These are phyloP conservation scores for Chinchilla lanigera DNA, from an alignment of 2,113 vertebrate species.

Conservation along the genomic window DNA sequence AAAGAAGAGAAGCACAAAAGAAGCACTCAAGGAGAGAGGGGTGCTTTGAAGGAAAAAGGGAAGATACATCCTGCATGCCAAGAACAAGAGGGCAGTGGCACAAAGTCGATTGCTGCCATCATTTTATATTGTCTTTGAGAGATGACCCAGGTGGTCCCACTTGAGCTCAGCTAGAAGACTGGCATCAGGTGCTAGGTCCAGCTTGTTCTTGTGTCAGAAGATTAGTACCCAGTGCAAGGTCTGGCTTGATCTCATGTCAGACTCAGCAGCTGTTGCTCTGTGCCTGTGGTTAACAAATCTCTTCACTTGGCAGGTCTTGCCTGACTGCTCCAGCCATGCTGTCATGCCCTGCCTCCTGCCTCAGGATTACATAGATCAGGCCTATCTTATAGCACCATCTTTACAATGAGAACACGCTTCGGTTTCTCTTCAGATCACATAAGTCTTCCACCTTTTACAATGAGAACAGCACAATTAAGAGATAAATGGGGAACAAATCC, in stretches of 20 bases:
- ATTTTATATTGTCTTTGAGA: too few relatives aligned
- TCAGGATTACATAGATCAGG: conserved; percentile 99
- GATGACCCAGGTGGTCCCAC: neutral
- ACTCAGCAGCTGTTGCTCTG: neutral
- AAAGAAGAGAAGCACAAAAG: neutral
- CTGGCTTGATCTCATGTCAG: neutral
- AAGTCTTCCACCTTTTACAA: too few relatives aligned
- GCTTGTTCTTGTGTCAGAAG: neutral
- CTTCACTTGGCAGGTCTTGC: neutral
- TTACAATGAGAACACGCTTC: conserved; percentile 99
- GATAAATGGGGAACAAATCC: conserved; percentile 95
- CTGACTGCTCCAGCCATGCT: neutral
- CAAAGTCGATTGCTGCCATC: neutral
- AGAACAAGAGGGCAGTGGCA: neutral
- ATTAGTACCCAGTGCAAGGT: neutral
- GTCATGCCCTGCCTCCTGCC: neutral
- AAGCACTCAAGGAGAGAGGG: neutral
- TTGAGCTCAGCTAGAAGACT: neutral
- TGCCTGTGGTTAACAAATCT: neutral
- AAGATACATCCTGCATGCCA: neutral
- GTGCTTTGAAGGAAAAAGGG: neutral
- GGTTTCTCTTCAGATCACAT: too few relatives aligned
- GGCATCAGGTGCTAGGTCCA: neutral
- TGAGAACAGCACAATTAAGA: conserved; percentile 98
- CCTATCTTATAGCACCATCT: conserved; percentile 98